Conservation (phyloP, 2,113 vertebrate genomes). For the Dipodomys spectabilis region DNA sequence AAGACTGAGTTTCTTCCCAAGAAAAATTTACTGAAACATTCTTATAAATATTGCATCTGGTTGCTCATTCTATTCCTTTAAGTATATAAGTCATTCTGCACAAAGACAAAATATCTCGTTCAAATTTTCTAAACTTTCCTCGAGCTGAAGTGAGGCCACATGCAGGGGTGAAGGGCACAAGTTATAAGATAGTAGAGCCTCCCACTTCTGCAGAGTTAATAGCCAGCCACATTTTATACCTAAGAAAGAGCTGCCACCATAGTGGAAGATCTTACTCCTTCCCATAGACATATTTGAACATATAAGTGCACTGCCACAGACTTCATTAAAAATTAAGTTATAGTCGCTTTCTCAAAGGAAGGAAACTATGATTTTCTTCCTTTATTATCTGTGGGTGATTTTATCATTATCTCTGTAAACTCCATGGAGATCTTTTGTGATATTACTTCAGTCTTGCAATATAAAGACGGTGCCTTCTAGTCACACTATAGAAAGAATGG, state of each 20-base stretch:
- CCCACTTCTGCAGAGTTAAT: neutral
- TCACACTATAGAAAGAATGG: neutral
- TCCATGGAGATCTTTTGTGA: neutral
- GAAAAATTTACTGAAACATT: neutral
- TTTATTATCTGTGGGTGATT: neutral
- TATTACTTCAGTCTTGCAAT: neutral
- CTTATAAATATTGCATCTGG: neutral
- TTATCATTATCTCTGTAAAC: neutral
- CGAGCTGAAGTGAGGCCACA: neutral
- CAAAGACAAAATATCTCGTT: neutral
- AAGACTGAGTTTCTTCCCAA: neutral
- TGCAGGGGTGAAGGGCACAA: neutral
- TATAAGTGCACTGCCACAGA: neutral
- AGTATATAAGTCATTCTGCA: neutral
- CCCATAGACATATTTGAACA: neutral
- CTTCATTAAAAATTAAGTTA: neutral
- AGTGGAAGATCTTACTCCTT: neutral
- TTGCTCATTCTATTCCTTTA: neutral
- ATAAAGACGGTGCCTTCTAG: neutral
- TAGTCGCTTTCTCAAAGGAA: neutral
- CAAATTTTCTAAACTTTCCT: constrained; percentile 23
- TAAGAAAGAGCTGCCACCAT: neutral
- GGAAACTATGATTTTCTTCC: neutral
- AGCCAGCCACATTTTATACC: neutral
- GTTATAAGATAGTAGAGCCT: neutral